Base-by-base conservation (phyloP, 2,888 invertebrate species). In the Agriotes lineatus region DNA sequence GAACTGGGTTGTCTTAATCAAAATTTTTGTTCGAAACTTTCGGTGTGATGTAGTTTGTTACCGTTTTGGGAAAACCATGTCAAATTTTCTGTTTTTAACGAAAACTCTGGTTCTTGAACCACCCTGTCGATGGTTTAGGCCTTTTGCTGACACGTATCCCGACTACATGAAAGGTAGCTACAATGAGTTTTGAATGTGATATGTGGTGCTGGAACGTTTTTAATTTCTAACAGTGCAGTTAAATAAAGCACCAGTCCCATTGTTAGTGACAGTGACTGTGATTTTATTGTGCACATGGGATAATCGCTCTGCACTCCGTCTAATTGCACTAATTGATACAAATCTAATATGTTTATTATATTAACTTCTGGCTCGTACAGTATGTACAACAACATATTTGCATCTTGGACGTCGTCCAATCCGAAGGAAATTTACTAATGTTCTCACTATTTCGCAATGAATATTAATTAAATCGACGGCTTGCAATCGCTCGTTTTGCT, bases 101-200 rank as follows among this genome's bases (percentile, higher is more conserved):
- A 7, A 7, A 7, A n/a, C n/a, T n/a, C n/a, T n/a, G n/a, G n/a
- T n/a, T n/a, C 3, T 25, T 25, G 25, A 25, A 25, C 7, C 7
- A 5, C 7, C 25, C 25, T 25, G 25, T n/a, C n/a, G 14, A 39
- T 39, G n/a, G n/a, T 30, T 45, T 33, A 12, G 18, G 25, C 20
- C 25, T 50, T 65, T 14, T 18, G 83, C 83, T 85, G 84, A 83
- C 83, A 85, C 85, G 85, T 86, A 84, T 84, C 85, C 85, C 84
- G 80, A 81, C 78, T 81, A 79, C 78, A 81, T 75, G 71, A 77
- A 84, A 85, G 85, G 85, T 85, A 74, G 70, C 58, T 75, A 74
- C 25, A 14, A 58, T 39, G 10, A 14, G n/a, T 76, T 75, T 74
- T 82, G 77, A 86, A 88, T 56, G 33, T 35, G 18, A 33, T 22